phyloP scores from a whole-genome alignment of 2,113 vertebrate genomes.

The Anoplopoma fimbria region DNA sequence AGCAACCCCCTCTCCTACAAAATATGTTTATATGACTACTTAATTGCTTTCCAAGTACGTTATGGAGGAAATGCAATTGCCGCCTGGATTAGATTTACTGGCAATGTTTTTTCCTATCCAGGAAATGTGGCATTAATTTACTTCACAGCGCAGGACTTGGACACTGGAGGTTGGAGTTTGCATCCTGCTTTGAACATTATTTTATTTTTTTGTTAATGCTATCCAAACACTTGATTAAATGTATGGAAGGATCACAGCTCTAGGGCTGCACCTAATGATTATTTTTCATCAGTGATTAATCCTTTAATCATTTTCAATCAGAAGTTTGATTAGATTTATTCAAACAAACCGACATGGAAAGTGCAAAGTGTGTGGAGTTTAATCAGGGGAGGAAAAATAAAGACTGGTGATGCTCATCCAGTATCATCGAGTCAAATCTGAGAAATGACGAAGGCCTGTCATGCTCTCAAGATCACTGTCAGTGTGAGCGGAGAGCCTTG shows the following conservation, averaged over 20 bases:
- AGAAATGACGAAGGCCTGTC: background rate
- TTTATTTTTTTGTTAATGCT: background rate
- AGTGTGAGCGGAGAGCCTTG: background rate
- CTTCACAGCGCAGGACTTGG: background rate
- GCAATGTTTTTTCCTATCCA: background rate
- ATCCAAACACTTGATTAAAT: background rate
- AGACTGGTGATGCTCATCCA: background rate
- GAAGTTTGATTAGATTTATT: background rate
- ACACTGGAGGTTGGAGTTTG: background rate
- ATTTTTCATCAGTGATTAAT: background rate
- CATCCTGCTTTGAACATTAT: background rate
- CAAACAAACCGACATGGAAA: background rate
- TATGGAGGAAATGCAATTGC: conserved; percentile 1
- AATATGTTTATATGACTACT: background rate
- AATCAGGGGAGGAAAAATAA: background rate
- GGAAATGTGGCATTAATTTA: background rate
- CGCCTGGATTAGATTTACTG: background rate
- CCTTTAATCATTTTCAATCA: too few species aligned
- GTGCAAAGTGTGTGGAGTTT: background rate
- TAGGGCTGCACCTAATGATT: background rate
- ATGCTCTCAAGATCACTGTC: background rate
- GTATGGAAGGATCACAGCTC: too few species aligned
- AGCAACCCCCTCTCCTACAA: background rate
- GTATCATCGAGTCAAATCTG: background rate
- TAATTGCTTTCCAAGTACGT: background rate